Conservation (phyloP, 2,113 vertebrate genomes). For the Caloenas nicobarica region DNA sequence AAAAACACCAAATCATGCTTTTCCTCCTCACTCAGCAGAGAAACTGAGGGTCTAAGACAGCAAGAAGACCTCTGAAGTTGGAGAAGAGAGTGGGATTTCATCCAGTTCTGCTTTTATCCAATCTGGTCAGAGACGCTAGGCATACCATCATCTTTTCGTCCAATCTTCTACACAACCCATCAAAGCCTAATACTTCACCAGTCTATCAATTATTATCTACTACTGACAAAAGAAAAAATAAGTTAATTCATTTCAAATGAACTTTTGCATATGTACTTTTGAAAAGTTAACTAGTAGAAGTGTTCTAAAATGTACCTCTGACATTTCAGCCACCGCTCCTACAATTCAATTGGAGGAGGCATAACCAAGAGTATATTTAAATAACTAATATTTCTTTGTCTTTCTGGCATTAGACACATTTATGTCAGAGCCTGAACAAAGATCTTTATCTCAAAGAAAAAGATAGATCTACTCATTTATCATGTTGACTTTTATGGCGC, state of each 20-base stretch:
- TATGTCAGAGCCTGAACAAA: background rate
- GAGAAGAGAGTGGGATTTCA: background rate
- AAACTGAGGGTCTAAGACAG: background rate
- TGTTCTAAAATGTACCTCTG: background rate
- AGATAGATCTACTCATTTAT: background rate
- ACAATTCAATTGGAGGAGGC: background rate
- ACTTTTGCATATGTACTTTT: rapidly evolving
- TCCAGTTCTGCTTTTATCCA: background rate
- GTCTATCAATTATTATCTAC: background rate
- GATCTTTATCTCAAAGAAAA: background rate
- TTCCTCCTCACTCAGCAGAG: background rate
- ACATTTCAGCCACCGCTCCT: background rate
- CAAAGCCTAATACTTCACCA: background rate
- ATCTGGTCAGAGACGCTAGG: background rate
- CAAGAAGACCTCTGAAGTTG: background rate
- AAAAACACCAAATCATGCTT: background rate
- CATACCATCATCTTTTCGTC: background rate
- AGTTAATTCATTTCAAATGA: background rate
- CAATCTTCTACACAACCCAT: background rate
- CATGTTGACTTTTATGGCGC: background rate
- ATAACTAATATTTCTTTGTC: background rate
- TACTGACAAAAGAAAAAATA: background rate
- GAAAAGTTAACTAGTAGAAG: background rate
- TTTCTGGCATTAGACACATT: background rate
- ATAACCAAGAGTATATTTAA: background rate